A percentile compares a stretch with the other conserved stretches of the same genome.
Evolutionary conservation across 2,113 vertebrate species (phyloP).

Genomic region (Heliornis fulica): DNA sequence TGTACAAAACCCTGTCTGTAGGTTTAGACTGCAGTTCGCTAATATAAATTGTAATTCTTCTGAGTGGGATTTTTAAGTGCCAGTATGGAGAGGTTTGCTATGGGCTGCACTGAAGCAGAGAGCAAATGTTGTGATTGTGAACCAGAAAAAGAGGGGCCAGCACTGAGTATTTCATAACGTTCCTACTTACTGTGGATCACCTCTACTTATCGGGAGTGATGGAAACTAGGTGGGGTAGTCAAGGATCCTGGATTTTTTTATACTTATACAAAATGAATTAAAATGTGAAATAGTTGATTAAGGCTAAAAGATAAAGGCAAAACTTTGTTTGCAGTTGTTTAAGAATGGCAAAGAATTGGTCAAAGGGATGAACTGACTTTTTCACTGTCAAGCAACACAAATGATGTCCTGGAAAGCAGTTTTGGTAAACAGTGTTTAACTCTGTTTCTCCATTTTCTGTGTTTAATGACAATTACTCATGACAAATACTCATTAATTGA

Average conservation of each 20-base stretch:
- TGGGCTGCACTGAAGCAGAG: neutral
- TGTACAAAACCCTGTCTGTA: neutral
- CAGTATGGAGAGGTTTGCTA: fast-evolving
- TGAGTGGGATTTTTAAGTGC: neutral
- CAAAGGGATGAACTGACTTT: neutral
- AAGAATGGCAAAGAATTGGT: neutral
- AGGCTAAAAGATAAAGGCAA: neutral
- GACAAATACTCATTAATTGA: conserved; percentile 25
- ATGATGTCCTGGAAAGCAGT: neutral
- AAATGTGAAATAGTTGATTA: conserved; percentile 3
- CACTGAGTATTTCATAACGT: fast-evolving
- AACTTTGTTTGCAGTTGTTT: neutral
- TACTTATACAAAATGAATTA: too few species aligned
- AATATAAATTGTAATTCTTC: neutral
- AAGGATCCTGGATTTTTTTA: neutral
- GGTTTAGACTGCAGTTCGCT: neutral
- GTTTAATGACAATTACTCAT: conserved; percentile 29
- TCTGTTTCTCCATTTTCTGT: conserved; percentile 25
- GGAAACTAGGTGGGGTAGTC: neutral
- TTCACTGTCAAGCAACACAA: neutral
- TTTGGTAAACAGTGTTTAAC: conserved; percentile 42
- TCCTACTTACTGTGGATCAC: neutral
- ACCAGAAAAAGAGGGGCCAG: neutral
- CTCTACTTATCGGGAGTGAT: neutral
- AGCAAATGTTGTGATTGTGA: neutral